Evolutionary conservation across 2,888 invertebrate genomes (phyloP), one percentile per base, ranked within the genome.

Genomic region (Lepetodrilus schrolli): DNA sequence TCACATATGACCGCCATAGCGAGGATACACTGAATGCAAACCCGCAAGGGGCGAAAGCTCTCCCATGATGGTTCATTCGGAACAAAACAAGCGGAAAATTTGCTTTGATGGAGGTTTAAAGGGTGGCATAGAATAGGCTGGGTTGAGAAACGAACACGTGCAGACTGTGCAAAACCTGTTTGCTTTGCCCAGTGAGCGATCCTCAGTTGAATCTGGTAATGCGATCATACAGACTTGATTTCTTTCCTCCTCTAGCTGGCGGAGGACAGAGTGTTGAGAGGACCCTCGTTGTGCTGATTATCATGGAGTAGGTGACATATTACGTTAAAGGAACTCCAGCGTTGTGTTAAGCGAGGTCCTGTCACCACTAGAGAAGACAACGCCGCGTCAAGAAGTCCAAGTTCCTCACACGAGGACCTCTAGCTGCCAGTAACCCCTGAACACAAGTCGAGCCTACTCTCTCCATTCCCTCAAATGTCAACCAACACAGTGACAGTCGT

Each of bases 41-140:
- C 30, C 58, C 58, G 13, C 23, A 30, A 58, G 30, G 34, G 30
- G 58, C 30, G 34, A 58, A 34, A 58, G n/a, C 34, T 34, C 7
- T 17, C 58, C 26, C 13, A 26, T 26, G 30, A 58, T 58, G 58
- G 13, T n/a, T 23, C 58, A 30, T 58, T 58, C 58, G 34, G 58
- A 58, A 30, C 34, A 58, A 58, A 58, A 58, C 58, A 58, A 58
- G 58, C 58, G 58, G 20, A 58, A 58, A 58, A 58, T 34, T 58
- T 34, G 58, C 58, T 58, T 58, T 58, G 58, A 58, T 23, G 58
- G 58, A 30, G 17, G 23, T 58, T 58, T 58, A 58, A 58, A 58
- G 58, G 58, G 30, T 26, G n/a, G 58, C 34, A n/a, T 58, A 58
- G 58, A 58, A 58, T 30, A 17, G 23, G 26, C n/a, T 17, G 17